Percentiles rank a stretch among this genome's conserved stretches.
These are phyloP conservation scores for Rhagologus leucostigma DNA, from an alignment of 2,113 vertebrate genomes.

Conservation along the genomic window DNA sequence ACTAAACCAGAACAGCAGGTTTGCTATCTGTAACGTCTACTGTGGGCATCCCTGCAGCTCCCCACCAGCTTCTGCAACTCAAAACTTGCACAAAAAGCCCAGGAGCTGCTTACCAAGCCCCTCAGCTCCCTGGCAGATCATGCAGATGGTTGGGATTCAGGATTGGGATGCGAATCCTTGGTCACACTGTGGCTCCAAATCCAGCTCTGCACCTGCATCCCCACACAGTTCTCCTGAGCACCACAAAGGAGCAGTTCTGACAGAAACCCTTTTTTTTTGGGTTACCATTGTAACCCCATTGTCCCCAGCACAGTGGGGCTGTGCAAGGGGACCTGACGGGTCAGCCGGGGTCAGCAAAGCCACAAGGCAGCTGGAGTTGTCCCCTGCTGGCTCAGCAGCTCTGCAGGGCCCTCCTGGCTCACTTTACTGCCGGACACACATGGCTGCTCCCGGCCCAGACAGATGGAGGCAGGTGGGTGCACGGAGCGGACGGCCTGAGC, in stretches of 20 bases:
- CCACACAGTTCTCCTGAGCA: neutral
- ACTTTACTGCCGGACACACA: neutral
- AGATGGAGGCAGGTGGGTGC: neutral
- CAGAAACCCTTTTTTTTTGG: no score
- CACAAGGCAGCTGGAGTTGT: neutral
- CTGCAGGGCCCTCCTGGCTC: neutral
- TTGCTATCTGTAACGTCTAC: neutral
- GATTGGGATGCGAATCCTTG: neutral
- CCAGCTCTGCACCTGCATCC: neutral
- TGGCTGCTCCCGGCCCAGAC: neutral
- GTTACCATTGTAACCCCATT: no score
- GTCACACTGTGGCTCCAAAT: fast-evolving
- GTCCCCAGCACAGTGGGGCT: fast-evolving
- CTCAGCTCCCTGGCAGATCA: fast-evolving
- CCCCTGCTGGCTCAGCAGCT: neutral
- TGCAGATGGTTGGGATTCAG: neutral
- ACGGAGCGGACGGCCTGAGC: neutral
- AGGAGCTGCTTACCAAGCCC: neutral
- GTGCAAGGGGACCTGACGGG: fast-evolving
- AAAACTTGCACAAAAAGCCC: neutral
- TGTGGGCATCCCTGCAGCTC: neutral
- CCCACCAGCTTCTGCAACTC: neutral
- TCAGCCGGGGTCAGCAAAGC: neutral
- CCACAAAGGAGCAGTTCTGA: neutral
- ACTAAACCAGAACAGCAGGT: fast-evolving